Conservation (phyloP, 2,797 vertebrate genomes). For the Falco rusticolus region DNA sequence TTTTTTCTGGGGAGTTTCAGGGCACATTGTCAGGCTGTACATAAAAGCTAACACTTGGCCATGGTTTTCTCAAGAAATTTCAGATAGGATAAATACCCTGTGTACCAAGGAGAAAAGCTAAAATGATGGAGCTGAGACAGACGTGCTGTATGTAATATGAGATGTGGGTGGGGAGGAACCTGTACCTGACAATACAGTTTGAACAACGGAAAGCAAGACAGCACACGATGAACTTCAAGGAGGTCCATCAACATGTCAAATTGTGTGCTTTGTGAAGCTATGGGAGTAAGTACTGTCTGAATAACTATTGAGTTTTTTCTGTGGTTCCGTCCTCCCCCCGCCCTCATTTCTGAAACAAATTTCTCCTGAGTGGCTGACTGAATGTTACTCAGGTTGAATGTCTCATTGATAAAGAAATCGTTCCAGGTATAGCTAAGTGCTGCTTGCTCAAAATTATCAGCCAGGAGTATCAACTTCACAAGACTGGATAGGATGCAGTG, state of each 20-base stretch:
- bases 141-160: neutral
- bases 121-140: neutral
- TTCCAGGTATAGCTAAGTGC: neutral
- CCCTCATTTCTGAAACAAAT: neutral
- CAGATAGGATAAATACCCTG: neutral
- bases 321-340: neutral
- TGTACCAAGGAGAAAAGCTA: neutral
- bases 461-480: neutral
- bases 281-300: neutral
- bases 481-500: neutral
- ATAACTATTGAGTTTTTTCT: neutral
- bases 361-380: neutral
- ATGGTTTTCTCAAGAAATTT: neutral
- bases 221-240: fast-evolving
- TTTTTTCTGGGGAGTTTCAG: neutral
- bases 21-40: neutral
- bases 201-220: neutral
- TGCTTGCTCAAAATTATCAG: neutral
- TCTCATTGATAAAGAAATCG: neutral
- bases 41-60: neutral
- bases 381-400: neutral
- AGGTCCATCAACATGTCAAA: neutral
- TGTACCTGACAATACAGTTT: neutral
- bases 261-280: neutral
- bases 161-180: neutral